phyloP scores from a whole-genome alignment of 2,888 invertebrate genomes.

The Theodoxus fluviatilis region DNA sequence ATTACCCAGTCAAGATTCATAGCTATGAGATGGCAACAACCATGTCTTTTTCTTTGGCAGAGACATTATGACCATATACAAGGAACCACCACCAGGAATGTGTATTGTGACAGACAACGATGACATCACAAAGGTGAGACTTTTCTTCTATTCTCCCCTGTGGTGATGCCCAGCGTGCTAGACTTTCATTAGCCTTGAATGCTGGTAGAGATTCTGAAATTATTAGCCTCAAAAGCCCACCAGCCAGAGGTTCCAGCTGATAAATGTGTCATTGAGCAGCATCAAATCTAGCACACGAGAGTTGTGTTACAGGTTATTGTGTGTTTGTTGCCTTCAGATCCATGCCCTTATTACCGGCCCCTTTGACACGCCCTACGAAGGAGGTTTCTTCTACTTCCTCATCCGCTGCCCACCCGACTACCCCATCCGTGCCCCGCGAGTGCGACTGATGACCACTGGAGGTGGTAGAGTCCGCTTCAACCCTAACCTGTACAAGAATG shows the following conservation, averaged over 20 bases:
- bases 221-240: too few species aligned
- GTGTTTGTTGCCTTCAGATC: slow-evolving; percentile 53
- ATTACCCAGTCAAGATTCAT: too few species aligned
- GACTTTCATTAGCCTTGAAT: not conserved
- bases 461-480: slow-evolving; percentile 72
- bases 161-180: not conserved
- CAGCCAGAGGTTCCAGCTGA: too few species aligned
- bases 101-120: slow-evolving; percentile 70
- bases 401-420: slow-evolving; percentile 69
- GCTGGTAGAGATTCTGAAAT: too few species aligned
- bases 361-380: slow-evolving; percentile 73
- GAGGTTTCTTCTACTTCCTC: slow-evolving; percentile 68
- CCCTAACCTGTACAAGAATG: slow-evolving; percentile 73
- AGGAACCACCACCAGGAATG: slow-evolving; percentile 71
- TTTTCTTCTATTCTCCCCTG: not conserved
- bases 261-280: too few species aligned
- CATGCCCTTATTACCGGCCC: slow-evolving; percentile 71
- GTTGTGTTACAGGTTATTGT: not conserved
- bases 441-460: slow-evolving; percentile 72
- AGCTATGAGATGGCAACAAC: too few species aligned
- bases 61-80: slow-evolving; percentile 70
- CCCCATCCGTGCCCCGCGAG: slow-evolving; percentile 71
- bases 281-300: too few species aligned
- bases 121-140: slow-evolving; percentile 68
- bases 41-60: slow-evolving; percentile 64